Base-by-base conservation (phyloP, 2,113 vertebrate genomes). In the Plectropomus leopardus region DNA sequence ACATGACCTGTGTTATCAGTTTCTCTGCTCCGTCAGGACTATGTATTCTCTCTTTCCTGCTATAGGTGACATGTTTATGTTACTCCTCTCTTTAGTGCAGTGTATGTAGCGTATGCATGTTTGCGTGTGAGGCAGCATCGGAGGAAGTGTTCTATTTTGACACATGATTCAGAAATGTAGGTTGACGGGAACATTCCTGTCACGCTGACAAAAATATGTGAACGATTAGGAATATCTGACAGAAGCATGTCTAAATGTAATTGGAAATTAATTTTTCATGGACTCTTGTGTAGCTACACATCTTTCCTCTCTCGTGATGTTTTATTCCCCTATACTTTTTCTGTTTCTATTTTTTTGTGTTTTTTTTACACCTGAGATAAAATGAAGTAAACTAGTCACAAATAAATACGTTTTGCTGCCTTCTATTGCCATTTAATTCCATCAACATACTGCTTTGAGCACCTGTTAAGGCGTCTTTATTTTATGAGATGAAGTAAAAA, bases 191-290 rank as follows among this genome's bases (percentile, higher is more conserved):
- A 42, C 5, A 36, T 69, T 76, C 0, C 3, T 28, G 30, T 63
- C 50, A 60, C 19, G 28, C 8, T 76, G 63, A 36, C 47, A 47
- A 21, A 85, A 82, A 47, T 13, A 59, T 72, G 23, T 40, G 17
- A 85, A 70, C 4, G 4, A 51, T 63, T 50, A 30, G 10, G 47
- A 40, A 26, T 26, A 30, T 73, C 44, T 55, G 68, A 61, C 26
- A 67, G 65, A 28, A 28, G 45, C 60, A 24, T 36, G 64, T 75
- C 64, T 15, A 21, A n/a, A 24, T 77, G 63, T 71, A 70, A 86
- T 72, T 79, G 21, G 47, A 79, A 78, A 71, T 80, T 0, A 32
- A 71, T 74, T 66, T 73, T 72, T 68, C 24, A 83, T 73, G 48
- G 26, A 9, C 24, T 63, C 8, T 7, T 2, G 26, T 58, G 61